Evolutionary conservation across 2,113 vertebrate species (phyloP).

Genomic region (Anseranas semipalmata): DNA sequence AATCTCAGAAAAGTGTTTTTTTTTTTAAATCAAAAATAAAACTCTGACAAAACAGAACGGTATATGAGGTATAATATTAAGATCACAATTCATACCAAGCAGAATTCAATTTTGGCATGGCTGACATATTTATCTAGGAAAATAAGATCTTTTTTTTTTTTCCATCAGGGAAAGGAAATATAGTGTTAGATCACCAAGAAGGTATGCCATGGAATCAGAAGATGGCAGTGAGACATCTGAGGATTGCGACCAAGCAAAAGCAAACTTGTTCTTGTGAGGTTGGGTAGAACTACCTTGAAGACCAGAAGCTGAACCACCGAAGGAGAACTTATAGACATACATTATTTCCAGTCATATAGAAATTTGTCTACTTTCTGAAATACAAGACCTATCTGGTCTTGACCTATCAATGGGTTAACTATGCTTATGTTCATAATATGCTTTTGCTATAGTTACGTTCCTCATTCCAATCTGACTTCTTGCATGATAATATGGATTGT

Average conservation of each 20-base stretch:
- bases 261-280: background rate
- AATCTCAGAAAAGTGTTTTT: background rate
- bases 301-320: background rate
- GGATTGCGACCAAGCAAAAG: background rate
- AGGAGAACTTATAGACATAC: background rate
- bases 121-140: background rate
- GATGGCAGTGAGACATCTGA: background rate
- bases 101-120: background rate
- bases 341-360: background rate
- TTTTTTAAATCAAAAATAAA: background rate
- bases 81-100: background rate
- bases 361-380: background rate
- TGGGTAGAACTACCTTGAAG: background rate
- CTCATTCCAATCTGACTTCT: background rate
- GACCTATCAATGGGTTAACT: background rate
- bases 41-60: background rate
- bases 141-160: background rate
- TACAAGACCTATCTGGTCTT: background rate
- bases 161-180: background rate
- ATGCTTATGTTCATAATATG: fast-evolving
- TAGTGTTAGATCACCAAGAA: background rate
- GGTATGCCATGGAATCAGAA: background rate
- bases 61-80: background rate
- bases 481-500: background rate
- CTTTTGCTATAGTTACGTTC: background rate